These are phyloP conservation scores for Parus major DNA, from an alignment of 2,113 vertebrate genomes.

Conservation along the genomic window DNA sequence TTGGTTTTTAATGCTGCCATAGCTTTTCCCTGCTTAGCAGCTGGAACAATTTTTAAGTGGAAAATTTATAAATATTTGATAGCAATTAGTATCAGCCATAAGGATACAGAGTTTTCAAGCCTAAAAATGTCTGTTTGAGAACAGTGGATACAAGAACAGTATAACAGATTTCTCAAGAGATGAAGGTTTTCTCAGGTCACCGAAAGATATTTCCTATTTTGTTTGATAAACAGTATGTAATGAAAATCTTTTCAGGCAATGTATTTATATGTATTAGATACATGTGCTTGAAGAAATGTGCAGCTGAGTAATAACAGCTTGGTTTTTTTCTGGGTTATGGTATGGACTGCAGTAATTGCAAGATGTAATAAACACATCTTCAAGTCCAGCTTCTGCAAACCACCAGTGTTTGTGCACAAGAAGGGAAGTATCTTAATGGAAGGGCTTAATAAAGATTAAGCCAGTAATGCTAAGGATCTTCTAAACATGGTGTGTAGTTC, in stretches of 20 bases:
- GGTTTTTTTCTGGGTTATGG: not conserved
- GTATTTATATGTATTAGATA: not conserved
- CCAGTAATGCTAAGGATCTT: not conserved
- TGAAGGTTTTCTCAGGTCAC: not conserved
- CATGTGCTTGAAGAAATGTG: not conserved
- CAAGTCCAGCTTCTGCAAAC: not conserved
- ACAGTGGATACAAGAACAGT: not conserved
- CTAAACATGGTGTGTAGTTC: not conserved
- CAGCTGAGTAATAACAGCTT: not conserved
- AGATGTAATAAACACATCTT: not conserved
- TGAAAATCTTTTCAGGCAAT: not conserved
- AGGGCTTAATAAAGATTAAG: not conserved
- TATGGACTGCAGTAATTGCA: not conserved
- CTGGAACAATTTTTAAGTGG: constrained; percentile 34
- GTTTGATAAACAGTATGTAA: not conserved
- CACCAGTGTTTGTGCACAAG: not conserved
- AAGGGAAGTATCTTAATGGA: not conserved
- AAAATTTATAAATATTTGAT: constrained; percentile 56
- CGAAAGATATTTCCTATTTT: not conserved
- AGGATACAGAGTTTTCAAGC: not conserved
- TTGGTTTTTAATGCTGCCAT: not conserved
- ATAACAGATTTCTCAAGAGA: not conserved
- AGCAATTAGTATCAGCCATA: not conserved
- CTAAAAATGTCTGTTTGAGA: not conserved
- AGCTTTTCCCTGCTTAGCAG: not conserved